Evolutionary conservation across 2,888 invertebrate genomes (phyloP).

Genomic region (Bhutanitis thaidina): DNA sequence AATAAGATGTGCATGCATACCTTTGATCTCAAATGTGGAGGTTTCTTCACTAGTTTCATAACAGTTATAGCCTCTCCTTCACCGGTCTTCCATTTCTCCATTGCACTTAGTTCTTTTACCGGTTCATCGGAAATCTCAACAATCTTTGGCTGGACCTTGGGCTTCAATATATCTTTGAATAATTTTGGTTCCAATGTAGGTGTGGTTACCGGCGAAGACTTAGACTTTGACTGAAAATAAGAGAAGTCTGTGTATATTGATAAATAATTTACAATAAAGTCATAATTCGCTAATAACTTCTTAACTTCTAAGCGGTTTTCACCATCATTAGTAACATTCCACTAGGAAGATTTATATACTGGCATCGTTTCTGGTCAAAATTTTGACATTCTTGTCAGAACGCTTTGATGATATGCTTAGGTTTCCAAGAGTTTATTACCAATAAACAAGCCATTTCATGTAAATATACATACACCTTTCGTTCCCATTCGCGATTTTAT

Average conservation of each 20-base stretch:
- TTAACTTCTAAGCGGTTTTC: no score
- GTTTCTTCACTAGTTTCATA: constrained; percentile 78
- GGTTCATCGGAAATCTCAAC: constrained; percentile 39
- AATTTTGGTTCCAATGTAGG: constrained; percentile 44
- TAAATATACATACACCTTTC: constrained; percentile 58
- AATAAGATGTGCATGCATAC: constrained; percentile 53
- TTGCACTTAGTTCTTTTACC: constrained; percentile 27
- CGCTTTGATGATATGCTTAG: no score
- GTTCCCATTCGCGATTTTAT: constrained; percentile 76
- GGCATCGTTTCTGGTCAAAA: no score
- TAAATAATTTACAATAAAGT: no score
- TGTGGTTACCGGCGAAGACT: constrained; percentile 59
- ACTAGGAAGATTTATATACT: no score
- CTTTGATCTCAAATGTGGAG: constrained; percentile 83
- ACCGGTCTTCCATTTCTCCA: constrained; percentile 59
- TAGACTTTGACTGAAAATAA: constrained; percentile 58
- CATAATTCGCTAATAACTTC: no score
- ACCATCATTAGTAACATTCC: no score
- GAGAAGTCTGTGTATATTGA: neutral
- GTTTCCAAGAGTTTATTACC: no score
- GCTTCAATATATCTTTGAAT: constrained; percentile 26
- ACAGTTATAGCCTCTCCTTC: constrained; percentile 57
- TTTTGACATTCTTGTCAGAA: no score
- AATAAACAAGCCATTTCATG: no score
- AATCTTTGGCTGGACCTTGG: constrained; percentile 41